Base-by-base conservation (phyloP, 2,888 invertebrate genomes). In the Apotomis betuletana region DNA sequence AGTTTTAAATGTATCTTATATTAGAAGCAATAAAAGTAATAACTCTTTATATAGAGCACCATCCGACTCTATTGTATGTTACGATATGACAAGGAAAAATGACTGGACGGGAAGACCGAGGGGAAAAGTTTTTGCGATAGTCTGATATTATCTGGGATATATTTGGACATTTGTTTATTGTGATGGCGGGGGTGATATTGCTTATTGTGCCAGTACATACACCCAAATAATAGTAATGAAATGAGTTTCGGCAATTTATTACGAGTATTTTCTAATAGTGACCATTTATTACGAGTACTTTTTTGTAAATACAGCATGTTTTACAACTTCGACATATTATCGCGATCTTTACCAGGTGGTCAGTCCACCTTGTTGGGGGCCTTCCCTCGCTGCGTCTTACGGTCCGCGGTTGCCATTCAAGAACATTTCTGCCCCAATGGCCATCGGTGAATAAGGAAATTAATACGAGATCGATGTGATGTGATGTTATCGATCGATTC, bases 1-100 rank as follows among this genome's bases (percentile, higher is more conserved):
- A 69, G 69, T 49, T 38, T 49, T 62, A 55, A 49, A 69, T 61
- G 44, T 46, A 44, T 54, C 60, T 62, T 55, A 49, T 36, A 13
- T 54, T 52, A 12, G n/a, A 62, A 44, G 51, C 41, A 15, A 52
- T 60, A 63, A 70, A 51, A 70, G 44, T 52, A 55, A 70, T 52
- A 58, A 67, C 69, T 57, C 62, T 62, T 69, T 62, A 62, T 62
- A 62, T 49, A 62, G 9, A 49, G 5, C 13, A 51, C 15, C 4
- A 46, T 27, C 41, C 5, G 10, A 57, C 9, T 52, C n/a, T 38
- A 70, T 58, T 52, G 41, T 52, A 64, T 44, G 51, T 63, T 63
- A 10, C 63, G 62, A 58, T 63, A n/a, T 15, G 69, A 69, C 54
- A 52, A 63, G 69, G 58, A 63, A 69, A 69, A 69, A 54, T 49